Evolutionary conservation across 2,888 invertebrate genomes (phyloP).

Genomic region (Drosophila vallismaia): DNA sequence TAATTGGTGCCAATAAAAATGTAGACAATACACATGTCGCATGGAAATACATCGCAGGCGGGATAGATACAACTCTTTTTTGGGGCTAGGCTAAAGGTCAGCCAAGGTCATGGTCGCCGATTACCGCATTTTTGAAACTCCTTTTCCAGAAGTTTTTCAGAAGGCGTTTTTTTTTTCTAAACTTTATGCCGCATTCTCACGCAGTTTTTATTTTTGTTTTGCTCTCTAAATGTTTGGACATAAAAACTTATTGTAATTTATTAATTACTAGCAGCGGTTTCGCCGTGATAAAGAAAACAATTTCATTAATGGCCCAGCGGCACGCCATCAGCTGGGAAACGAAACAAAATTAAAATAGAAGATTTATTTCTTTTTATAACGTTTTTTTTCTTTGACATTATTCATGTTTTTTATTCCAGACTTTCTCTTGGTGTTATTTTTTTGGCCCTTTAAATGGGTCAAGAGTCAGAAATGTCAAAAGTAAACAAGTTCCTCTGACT

Average conservation of each 20-base stretch:
- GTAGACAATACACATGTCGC: constrained; percentile 61
- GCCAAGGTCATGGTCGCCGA: constrained; percentile 63
- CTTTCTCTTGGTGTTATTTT: constrained; percentile 25
- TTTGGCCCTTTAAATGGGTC: constrained; percentile 64
- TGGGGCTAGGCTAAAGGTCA: constrained; percentile 57
- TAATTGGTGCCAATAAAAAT: constrained; percentile 74
- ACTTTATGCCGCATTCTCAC: constrained; percentile 42
- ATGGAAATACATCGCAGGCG: constrained; percentile 37
- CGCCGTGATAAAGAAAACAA: constrained; percentile 42
- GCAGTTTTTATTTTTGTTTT: constrained; percentile 20
- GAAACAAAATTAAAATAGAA: constrained; percentile 20
- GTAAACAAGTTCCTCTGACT: not conserved
- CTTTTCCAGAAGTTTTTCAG: too few species aligned
- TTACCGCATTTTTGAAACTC: constrained; percentile 26
- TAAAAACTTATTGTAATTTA: constrained; percentile 65
- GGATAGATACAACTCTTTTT: constrained; percentile 18
- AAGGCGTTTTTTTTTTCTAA: constrained; percentile 24
- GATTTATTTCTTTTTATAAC: constrained; percentile 37
- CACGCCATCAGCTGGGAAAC: constrained; percentile 51
- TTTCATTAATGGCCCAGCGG: constrained; percentile 54
- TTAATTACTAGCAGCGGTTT: constrained; percentile 62
- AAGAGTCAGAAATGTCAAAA: constrained; percentile 51
- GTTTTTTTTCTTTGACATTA: constrained; percentile 61
- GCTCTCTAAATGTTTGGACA: constrained; percentile 36
- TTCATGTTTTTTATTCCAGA: constrained; percentile 37